These are phyloP conservation scores for Rhopalosiphum maidis DNA, from an alignment of 1,140 invertebrate species.

Conservation along the genomic window DNA sequence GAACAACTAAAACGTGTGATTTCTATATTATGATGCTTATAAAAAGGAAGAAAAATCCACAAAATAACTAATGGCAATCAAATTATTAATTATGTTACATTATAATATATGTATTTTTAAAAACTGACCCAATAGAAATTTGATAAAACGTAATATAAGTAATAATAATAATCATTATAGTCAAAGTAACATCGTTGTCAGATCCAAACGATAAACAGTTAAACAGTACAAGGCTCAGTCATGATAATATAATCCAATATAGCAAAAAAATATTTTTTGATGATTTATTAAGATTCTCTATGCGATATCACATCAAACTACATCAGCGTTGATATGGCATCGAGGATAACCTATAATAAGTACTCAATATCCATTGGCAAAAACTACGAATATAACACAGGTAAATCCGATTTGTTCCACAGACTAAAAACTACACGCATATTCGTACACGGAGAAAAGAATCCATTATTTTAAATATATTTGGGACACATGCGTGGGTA, in stretches of 20 bases:
- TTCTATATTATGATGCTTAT: too few species aligned
- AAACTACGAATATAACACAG: neutral
- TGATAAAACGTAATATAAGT: neutral
- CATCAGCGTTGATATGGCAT: neutral
- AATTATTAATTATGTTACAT: too few species aligned
- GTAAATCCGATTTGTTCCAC: neutral
- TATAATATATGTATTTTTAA: too few species aligned
- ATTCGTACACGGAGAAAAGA: neutral
- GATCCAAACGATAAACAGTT: neutral
- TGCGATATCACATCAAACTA: neutral
- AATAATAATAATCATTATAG: neutral
- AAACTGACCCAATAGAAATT: too few species aligned
- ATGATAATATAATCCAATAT: neutral
- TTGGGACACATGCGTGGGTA: neutral
- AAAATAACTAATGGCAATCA: too few species aligned
- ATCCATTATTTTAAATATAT: conserved; percentile 3
- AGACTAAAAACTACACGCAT: neutral
- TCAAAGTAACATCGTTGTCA: neutral
- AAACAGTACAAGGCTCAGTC: neutral
- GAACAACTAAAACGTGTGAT: too few species aligned
- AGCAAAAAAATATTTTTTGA: too few species aligned
- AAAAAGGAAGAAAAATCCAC: too few species aligned
- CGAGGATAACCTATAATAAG: neutral
- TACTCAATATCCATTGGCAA: neutral
- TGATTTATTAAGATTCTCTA: too few species aligned